Base-by-base conservation (phyloP, 2,113 vertebrate genomes). In the Platysternon megacephalum region DNA sequence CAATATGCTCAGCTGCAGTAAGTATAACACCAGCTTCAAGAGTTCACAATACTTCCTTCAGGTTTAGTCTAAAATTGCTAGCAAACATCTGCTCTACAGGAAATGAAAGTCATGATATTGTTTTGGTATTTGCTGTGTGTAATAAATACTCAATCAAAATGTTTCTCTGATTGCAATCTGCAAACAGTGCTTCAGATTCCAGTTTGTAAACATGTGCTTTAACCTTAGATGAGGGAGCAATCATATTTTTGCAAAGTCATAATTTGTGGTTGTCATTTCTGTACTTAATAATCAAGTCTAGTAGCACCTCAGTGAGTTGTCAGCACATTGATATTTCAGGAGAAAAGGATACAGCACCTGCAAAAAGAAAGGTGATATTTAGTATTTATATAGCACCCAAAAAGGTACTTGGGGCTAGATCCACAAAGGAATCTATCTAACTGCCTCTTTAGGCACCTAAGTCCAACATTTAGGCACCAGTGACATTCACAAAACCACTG, bases 221-320 rank as follows among this genome's bases (percentile, higher is more conserved):
- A 7, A 56, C 39, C 53, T 46, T 56, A 24, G 81, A 29, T 44
- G 81, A 93, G 79, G 76, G 49, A 82, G n/a, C 84, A 88, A 79
- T 92, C 74, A 74, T 81, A 95, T 86, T 87, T 94, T 80, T 83
- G 89, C 61, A 83, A 91, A 93, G 82, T 94, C 95, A 92, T 95
- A 87, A 91, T 91, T 85, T 84, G 48, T 89, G 87, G 88, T 84
- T 96, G 81, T 79, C 24, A 3, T 72, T 28, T 86, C 90, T 84
- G 79, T 93, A 88, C 49, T 88, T 93, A 94, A 55, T 79, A 93
- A 88, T 86, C 82, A 87, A 91, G 93, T 65, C 53, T 88, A 92
- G 65, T 51, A 91, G 85, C 87, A 90, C 84, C 82, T 53, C 56
- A 0, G 0, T 68, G 92, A 91, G 42, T 17, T 83, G 68, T 91